Evolutionary conservation across 92 coral and sea anemone genomes (phyloP), one percentile per base, ranked within the genome.

Genomic region (Epizoanthus illoricatus): DNA sequence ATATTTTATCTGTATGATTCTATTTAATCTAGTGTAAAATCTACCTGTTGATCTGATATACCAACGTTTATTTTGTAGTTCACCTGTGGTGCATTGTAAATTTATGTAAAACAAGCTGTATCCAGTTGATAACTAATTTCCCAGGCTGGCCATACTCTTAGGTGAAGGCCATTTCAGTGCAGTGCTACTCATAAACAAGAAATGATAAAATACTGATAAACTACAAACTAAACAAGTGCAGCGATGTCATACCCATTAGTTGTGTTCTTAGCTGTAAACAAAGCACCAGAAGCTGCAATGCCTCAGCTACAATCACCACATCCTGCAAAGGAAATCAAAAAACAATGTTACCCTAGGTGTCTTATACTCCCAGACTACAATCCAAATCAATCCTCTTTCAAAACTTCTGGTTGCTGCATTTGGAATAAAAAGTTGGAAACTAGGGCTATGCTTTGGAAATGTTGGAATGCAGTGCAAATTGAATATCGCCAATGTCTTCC

Each of bases 281-380:
- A 54, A 93, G 85, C 36, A 93, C 97, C 2, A 93, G 80, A 15
- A 93, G 86, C 41, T 93, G 94, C 47, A 93, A 86, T 28, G 97
- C 97, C 73, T 93, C 97, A 13, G 89, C 94, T n/a, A 93, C 97
- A 15, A 93, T 88, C 42, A 93, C 92, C 0, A 90, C 97, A 85
- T 93, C 97, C 97, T 93, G 70, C 15, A 19, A n/a, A 45, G 5
- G 19, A 55, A 64, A 87, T 59, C 65, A 7, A 65, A 6, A 33
- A n/a, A 5, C 10, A 19, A 47, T 43, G 61, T 56, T 47, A 40
- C n/a, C 19, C 19, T 19, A 13, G 43, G 7, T 12, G 4, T 8
- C 3, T 60, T 2, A n/a, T 28, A 81, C 45, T 21, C 66, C 10
- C 10, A 81, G 4, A 1, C 20, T 19, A 5, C 40, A 2, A 20